Base-by-base conservation (phyloP, 1,140 invertebrate genomes). In the Theocolax elegans region DNA sequence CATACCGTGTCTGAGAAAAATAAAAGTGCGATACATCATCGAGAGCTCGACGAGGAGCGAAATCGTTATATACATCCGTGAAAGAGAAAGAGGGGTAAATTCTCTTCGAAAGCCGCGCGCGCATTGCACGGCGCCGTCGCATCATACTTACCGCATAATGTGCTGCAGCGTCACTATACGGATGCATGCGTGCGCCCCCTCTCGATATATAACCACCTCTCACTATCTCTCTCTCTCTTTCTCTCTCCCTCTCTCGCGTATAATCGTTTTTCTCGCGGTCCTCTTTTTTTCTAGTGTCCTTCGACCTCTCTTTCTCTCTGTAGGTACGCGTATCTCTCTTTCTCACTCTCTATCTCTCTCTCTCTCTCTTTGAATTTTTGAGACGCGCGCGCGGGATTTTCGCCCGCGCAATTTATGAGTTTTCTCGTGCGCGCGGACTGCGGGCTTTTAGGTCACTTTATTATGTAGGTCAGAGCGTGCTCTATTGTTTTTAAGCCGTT, bases 401-500 rank as follows among this genome's bases (percentile, higher is more conserved):
- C 19, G 13, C n/a, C 29, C 17, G 29, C 38, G 12, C 42, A 10
- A 67, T 46, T 67, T 46, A 23, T 23, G 53, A 38, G 42, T 17
- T 58, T 35, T 46, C 29, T 44, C 13, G 27, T 13, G 31, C 35
- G 46, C 35, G 53, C 40, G 19, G 15, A 70, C 59, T 46, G 59
- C 59, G 49, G 38, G 40, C 67, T 63, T 63, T 70, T 63, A 56
- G 67, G 67, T 70, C 67, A 70, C 19, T 63, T 70, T 70, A 70
- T 70, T 70, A 70, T 70, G 67, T 70, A 70, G 67, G 67, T 70
- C 67, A 70, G 51, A 62, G 59, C 2, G 59, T 67, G 64, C 27
- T 46, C 40, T 40, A 53, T 68, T 68, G 67, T 62, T 68, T 68
- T 68, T 62, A 62, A 68, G 67, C 56, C 58, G 54, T 67, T 58